Base-by-base conservation (phyloP, 2,113 vertebrate species). In the Rhabdomys dilectus region DNA sequence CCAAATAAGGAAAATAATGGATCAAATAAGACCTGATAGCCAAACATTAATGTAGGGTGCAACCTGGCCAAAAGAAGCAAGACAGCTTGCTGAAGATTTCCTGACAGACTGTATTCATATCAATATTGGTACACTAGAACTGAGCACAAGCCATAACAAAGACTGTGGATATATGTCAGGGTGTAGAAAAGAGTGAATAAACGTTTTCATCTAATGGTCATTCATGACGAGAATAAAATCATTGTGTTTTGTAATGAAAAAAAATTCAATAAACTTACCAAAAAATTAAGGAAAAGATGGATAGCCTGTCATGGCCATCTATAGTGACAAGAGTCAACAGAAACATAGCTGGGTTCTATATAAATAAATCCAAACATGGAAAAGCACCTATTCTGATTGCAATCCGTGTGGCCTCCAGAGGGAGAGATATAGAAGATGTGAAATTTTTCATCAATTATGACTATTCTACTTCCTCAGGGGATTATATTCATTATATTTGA, bases 391-490 rank as follows among this genome's bases (percentile, higher is more conserved):
- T 99, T 99, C 99, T 99, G 97, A 99, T 99, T 96, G 99, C 99
- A 95, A 99, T 99, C 98, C 99, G 99, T 97, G 99, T 99, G 98
- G 99, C 99, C 96, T 99, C 99, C 97, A 99, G 99, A 97, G 99
- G 99, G 98, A 99, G 99, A 99, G 99, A 99, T 99, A 99, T 99
- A 99, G 99, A 99, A 99, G 99, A 99, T 99, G 99, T 99, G 99
- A 99, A 99, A 99, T 99, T 99, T 99, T 99, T 99, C 99, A 99
- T 99, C 99, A 99, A 99, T 99, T 99, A 99, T 99, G 99, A 99
- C 99, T 99, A 99, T 99, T 99, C 99, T 99, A 99, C 99, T 99
- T 99, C 99, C 98, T 99, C 99, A 96, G 99, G 99, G 99, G 99
- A 99, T 99, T 99, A 99, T 99, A 99, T 99, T 98, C 99, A 99